A percentile compares a stretch with the other conserved stretches of the same genome.
Conservation (phyloP, 2,797 vertebrate genomes). For the Lutra lutra region DNA sequence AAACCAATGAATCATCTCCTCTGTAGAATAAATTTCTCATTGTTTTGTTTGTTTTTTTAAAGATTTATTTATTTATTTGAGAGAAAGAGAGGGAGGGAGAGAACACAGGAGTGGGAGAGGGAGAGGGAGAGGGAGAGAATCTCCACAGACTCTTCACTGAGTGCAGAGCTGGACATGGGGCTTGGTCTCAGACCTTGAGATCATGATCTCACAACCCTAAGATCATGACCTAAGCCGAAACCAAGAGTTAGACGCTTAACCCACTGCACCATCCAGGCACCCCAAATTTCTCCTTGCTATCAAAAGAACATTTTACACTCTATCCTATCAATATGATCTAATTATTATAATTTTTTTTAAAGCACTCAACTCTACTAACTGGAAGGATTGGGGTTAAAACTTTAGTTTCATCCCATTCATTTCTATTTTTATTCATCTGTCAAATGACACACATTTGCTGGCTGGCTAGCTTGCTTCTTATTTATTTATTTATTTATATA, state of each 20-base stretch:
- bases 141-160: neutral
- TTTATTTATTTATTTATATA: neutral
- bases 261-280: neutral
- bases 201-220: neutral
- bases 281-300: neutral
- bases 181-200: neutral
- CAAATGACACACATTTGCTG: neutral
- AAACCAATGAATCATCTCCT: neutral
- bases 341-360: neutral
- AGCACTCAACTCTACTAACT: neutral
- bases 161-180: fast-evolving
- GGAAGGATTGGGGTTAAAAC: neutral
- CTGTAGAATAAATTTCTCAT: neutral
- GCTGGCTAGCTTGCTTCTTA: neutral
- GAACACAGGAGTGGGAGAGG: neutral
- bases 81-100: neutral
- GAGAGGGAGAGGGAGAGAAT: neutral
- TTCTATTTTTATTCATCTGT: neutral
- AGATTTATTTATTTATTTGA: neutral
- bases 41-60: neutral
- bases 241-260: neutral
- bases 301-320: neutral
- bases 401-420: neutral
- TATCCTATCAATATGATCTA: neutral
- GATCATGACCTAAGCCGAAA: neutral